Conservation (phyloP, 37 sponge, comb jelly and placozoan species). For the Aplysina aerophoba region DNA sequence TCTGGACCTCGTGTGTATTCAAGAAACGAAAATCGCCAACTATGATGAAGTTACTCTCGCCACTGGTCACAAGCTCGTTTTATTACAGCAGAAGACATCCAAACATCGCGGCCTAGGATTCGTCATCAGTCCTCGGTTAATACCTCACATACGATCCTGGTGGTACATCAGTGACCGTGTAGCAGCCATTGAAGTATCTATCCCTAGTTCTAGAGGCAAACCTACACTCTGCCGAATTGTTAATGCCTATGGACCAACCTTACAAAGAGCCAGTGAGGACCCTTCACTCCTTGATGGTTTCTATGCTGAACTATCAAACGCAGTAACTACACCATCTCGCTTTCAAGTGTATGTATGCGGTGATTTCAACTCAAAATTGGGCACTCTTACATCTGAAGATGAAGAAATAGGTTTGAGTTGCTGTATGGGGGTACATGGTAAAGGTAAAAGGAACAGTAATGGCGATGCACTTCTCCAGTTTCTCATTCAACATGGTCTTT, state of each 20-base stretch:
- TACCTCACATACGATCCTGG: constrained; percentile 28
- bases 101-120: constrained; percentile 20
- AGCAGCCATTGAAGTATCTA: constrained; percentile 20
- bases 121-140: constrained; percentile 24
- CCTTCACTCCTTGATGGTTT: constrained; percentile 24
- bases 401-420: constrained; percentile 3
- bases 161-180: constrained; percentile 25
- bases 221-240: constrained; percentile 10
- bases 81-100: constrained; percentile 29
- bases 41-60: constrained; percentile 24
- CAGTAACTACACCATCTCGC: constrained; percentile 15
- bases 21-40: constrained; percentile 20
- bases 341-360: constrained; percentile 19
- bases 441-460: no score
- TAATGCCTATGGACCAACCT: constrained; percentile 27
- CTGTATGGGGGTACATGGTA: constrained; percentile 5
- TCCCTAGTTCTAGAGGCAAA: constrained; percentile 13
- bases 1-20: constrained; percentile 18
- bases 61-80: constrained; percentile 20
- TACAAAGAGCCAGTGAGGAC: constrained; percentile 19
- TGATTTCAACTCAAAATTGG: constrained; percentile 24
- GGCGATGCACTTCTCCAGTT: no score
- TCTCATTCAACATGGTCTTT: no score
- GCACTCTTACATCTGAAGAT: constrained; percentile 4
- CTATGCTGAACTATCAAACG: constrained; percentile 17